Base-by-base conservation (phyloP, 2,113 vertebrate species). In the Sminthopsis crassicaudata region DNA sequence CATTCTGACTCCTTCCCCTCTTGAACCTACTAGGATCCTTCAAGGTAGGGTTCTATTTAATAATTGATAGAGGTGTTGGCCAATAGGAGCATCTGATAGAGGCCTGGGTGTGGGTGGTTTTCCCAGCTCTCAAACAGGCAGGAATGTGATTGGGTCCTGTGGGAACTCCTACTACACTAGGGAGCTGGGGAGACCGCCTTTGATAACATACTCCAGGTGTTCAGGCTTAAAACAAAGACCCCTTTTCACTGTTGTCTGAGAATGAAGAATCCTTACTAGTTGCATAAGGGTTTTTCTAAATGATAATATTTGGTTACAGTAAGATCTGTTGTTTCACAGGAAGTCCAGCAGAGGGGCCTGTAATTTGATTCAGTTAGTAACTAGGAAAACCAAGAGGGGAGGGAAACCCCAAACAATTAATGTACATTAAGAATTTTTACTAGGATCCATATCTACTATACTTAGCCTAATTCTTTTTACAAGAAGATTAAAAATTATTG, bases 151-250 rank as follows among this genome's bases (percentile, higher is more conserved):
- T 22, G 93, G 96, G 96, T 96, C 97, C 89, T 89, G 91, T 84
- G 46, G 7, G 97, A 96, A 97, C 94, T 97, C 96, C 96, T 94
- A 96, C 92, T 8, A 16, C 0, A 0, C 0, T 0, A 60, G 0
- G 25, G 93, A 95, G 97, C 90, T 14, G 0, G 92, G 90, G 97
- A 97, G 98, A 95, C 97, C 93, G 51, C 97, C 95, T 98, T 94
- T 96, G 98, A 98, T 98, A 99, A 98, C 98, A 94, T 98, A 96
- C 98, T 99, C 99, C 99, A 99, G 99, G 99, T 99, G 99, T 99
- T 99, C 99, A 93, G 95, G 94, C 96, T 94, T 94, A 96, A 98
- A 98, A 99, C 99, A 99, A 99, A 99, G 99, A 96, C 97, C 97
- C 67, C 99, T 99, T 99, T 99, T 99, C 99, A 99, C 98, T 26